These are phyloP conservation scores for Acleris cristana DNA, from an alignment of 2,888 invertebrate species.

Conservation along the genomic window DNA sequence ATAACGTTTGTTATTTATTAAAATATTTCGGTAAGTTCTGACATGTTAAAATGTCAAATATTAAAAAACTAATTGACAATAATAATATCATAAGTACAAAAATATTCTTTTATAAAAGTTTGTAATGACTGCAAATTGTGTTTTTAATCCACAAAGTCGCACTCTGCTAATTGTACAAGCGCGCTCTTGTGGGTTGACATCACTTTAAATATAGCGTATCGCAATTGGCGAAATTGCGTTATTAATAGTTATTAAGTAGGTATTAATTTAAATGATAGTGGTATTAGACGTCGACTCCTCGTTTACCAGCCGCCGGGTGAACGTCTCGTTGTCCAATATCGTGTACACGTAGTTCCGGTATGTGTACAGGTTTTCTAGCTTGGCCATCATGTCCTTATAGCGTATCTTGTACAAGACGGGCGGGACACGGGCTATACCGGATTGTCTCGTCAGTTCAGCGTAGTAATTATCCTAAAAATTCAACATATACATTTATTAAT, in stretches of 20 bases:
- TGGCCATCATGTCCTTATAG: conserved; percentile 56
- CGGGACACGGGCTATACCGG: conserved; percentile 71
- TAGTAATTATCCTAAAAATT: conserved; percentile 71
- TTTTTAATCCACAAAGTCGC: no score
- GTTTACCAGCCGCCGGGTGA: conserved; percentile 55
- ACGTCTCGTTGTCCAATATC: conserved; percentile 64
- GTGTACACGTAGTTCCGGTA: conserved; percentile 69
- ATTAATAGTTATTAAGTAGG: background rate
- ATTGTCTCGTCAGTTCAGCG: conserved; percentile 62
- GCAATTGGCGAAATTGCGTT: background rate
- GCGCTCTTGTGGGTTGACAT: no score
- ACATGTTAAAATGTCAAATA: no score
- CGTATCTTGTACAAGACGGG: conserved; percentile 75
- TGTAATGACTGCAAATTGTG: no score
- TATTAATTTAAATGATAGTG: conserved; percentile 10
- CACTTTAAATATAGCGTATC: no score
- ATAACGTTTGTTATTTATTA: no score
- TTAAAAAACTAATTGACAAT: no score
- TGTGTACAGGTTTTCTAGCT: conserved; percentile 65
- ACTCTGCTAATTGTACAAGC: no score
- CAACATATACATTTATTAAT: conserved; percentile 7
- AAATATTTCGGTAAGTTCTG: no score
- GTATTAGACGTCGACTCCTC: conserved; percentile 10
- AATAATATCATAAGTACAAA: no score
- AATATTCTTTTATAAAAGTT: no score